These are phyloP conservation scores for Odontophorus gujanensis DNA, from an alignment of 2,113 vertebrate species.

Conservation along the genomic window DNA sequence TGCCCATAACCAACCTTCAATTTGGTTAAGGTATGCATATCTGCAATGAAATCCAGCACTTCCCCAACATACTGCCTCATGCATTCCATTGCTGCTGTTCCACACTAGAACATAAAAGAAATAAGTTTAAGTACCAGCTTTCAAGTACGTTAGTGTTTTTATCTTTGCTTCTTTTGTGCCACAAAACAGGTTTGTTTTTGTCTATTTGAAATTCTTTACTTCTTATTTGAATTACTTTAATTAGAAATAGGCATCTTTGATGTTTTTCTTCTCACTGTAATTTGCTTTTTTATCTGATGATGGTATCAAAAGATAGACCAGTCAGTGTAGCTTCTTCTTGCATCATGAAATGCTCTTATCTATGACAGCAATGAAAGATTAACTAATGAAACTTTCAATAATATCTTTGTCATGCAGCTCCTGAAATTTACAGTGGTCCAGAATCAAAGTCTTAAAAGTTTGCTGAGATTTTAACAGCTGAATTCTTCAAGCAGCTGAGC, in stretches of 20 bases:
- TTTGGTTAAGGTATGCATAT: slow-evolving; percentile 98
- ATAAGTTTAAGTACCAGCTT: background rate
- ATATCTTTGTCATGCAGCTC: background rate
- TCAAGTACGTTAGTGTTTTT: background rate
- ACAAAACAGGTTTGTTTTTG: background rate
- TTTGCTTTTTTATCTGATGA: background rate
- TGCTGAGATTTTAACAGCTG: background rate
- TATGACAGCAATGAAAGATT: background rate
- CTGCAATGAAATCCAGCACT: slow-evolving; percentile 96
- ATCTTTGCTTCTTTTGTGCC: background rate
- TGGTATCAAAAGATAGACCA: background rate
- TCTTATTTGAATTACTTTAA: background rate
- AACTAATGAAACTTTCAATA: background rate
- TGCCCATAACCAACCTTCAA: slow-evolving; percentile 86
- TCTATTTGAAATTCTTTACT: background rate
- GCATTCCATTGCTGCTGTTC: slow-evolving; percentile 97
- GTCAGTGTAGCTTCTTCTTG: background rate
- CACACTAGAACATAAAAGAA: slow-evolving; percentile 84
- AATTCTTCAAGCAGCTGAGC: background rate
- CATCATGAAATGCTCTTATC: slow-evolving; percentile 1
- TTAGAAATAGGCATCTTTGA: slow-evolving; percentile 13
- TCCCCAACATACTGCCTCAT: slow-evolving; percentile 93
- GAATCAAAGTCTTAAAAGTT: background rate
- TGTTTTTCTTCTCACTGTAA: background rate
- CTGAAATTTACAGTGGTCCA: background rate